phyloP scores from a whole-genome alignment of 2,113 vertebrate genomes.

The Microcebus jonahi region DNA sequence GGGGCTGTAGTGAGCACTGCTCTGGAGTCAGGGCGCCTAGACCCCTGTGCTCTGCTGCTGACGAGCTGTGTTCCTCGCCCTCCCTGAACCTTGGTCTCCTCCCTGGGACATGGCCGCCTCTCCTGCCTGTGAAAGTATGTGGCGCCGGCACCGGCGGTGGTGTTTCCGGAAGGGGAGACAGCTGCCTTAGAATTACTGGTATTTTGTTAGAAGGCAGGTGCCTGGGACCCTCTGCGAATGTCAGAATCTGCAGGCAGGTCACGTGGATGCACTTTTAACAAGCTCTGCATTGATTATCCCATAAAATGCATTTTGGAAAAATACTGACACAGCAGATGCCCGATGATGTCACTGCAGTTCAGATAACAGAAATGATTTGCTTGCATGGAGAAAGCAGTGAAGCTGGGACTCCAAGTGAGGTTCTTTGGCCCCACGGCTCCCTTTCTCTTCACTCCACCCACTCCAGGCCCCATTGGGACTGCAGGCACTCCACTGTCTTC shows the following conservation, averaged over 20 bases:
- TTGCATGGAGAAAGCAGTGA: neutral
- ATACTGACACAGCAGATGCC: neutral
- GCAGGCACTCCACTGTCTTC: neutral
- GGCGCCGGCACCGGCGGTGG: neutral
- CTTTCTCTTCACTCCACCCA: neutral
- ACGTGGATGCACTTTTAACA: rapidly evolving
- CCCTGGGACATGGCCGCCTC: neutral
- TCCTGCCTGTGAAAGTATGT: neutral
- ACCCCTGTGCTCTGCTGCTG: neutral
- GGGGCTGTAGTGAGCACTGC: too few relatives aligned
- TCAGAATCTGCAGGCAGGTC: neutral
- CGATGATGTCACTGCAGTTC: neutral
- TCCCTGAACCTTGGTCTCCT: neutral
- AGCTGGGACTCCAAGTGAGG: neutral
- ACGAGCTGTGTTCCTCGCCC: neutral
- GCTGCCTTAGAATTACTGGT: neutral
- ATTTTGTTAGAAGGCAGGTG: neutral
- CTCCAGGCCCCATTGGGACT: neutral
- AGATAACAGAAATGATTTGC: neutral
- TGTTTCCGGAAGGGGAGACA: neutral
- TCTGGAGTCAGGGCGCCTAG: neutral
- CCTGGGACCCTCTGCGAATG: neutral
- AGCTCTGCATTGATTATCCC: neutral
- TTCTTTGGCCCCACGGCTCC: neutral
- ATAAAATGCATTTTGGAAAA: neutral